Percentiles rank a stretch among this genome's conserved stretches.
Evolutionary conservation across 2,888 invertebrate genomes (phyloP).

Genomic region (Invenusta paracnida): DNA sequence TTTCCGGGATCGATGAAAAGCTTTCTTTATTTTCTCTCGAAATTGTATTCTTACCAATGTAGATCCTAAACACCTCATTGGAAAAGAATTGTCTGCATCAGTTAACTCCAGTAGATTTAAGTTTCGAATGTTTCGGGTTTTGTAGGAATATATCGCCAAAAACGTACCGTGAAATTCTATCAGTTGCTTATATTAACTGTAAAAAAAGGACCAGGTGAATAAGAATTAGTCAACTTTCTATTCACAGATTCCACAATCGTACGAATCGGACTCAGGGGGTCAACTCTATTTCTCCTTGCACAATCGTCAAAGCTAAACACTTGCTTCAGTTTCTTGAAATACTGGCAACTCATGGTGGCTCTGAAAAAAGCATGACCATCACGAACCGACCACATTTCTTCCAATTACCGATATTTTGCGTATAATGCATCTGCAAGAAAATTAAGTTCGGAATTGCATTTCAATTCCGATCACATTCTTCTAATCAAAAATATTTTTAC

Average conservation of each 20-base stretch:
- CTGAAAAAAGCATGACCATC: not conserved
- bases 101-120: not conserved
- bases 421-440: not conserved
- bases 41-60: not conserved
- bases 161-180: conserved; percentile 9
- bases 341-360: not conserved
- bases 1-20: not conserved
- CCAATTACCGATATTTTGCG: not conserved
- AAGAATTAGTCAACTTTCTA: not conserved
- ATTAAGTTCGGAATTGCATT: not conserved
- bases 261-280: not conserved
- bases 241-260: not conserved
- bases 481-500: no score
- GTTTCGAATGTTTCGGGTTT: not conserved
- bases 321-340: not conserved
- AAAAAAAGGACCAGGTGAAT: not conserved
- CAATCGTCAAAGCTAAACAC: not conserved
- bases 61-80: not conserved
- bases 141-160: not conserved
- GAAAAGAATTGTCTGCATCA: conserved; percentile 6
- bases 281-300: not conserved
- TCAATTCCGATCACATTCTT: not conserved
- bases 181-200: not conserved
- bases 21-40: not conserved
- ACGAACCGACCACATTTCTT: not conserved